phyloP scores from a whole-genome alignment of 2,797 vertebrate species.

The Adrianichthys oophorus region DNA sequence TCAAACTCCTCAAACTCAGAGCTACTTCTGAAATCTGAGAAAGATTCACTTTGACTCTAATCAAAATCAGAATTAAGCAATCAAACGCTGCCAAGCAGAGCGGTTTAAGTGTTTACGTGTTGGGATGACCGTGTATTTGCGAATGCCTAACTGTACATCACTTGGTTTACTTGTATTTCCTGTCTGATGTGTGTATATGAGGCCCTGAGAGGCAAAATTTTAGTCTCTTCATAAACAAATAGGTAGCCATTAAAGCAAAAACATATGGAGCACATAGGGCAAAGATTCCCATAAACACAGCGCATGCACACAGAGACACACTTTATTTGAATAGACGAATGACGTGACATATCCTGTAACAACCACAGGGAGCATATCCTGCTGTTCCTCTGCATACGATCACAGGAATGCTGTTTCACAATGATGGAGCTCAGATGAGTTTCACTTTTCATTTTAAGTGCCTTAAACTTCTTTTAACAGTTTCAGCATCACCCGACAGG shows the following conservation, averaged over 20 bases:
- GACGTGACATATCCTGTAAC: constrained; percentile 46
- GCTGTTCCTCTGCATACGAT: constrained; percentile 35
- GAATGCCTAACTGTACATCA: constrained; percentile 18
- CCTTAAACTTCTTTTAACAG: constrained; percentile 15
- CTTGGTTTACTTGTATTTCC: constrained; percentile 33
- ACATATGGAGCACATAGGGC: constrained; percentile 55
- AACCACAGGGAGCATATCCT: constrained; percentile 42
- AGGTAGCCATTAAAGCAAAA: constrained; percentile 55
- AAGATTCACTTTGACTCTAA: constrained; percentile 74
- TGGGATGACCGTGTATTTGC: constrained; percentile 47
- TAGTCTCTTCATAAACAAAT: constrained; percentile 50
- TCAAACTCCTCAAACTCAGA: constrained; percentile 67
- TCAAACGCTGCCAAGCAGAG: constrained; percentile 58
- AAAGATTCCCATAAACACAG: constrained; percentile 28
- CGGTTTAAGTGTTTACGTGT: constrained; percentile 56
- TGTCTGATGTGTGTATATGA: constrained; percentile 39
- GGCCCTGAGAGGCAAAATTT: constrained; percentile 52
- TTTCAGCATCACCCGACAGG: constrained; percentile 15
- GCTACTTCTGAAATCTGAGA: constrained; percentile 67
- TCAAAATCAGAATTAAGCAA: constrained; percentile 74
- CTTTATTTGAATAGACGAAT: constrained; percentile 33
- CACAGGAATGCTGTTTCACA: constrained; percentile 11
- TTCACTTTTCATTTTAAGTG: constrained; percentile 30
- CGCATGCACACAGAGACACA: constrained; percentile 15
- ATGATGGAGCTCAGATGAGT: constrained; percentile 13